Evolutionary conservation across 2,113 vertebrate genomes (phyloP).

Genomic region (Clarias macrocephalus): DNA sequence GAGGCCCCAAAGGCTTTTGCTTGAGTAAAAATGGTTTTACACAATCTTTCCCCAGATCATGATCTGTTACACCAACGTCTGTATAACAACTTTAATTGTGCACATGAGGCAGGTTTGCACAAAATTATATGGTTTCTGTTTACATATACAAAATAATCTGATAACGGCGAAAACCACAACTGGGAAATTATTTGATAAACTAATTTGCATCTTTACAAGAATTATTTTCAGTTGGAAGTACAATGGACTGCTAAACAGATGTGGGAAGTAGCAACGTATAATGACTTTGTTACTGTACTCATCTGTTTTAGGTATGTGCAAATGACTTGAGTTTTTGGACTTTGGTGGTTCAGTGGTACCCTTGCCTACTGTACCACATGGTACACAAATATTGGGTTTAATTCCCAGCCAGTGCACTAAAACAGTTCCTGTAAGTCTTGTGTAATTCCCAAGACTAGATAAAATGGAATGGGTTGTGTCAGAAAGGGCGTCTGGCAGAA

Average conservation of each 20-base stretch:
- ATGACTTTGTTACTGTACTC: not conserved
- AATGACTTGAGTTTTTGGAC: not conserved
- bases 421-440: too few species aligned
- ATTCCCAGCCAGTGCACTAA: too few species aligned
- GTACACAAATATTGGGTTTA: too few species aligned
- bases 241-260: not conserved
- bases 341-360: too few species aligned
- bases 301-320: not conserved
- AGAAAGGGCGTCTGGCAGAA: too few species aligned
- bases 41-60: not conserved
- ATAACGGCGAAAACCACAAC: slow-evolving; percentile 9
- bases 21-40: not conserved
- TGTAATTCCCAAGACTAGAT: too few species aligned
- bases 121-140: not conserved
- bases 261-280: not conserved
- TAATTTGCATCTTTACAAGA: not conserved
- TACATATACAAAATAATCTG: not conserved
- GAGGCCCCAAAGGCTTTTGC: not conserved
- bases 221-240: not conserved
- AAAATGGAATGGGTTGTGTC: too few species aligned
- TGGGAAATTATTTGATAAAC: not conserved
- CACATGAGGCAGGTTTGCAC: not conserved
- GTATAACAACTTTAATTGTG: not conserved
- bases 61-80: slow-evolving; percentile 1
- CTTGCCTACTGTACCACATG: too few species aligned